Conservation (phyloP, 2,888 invertebrate species). For the Phortica okadai region DNA sequence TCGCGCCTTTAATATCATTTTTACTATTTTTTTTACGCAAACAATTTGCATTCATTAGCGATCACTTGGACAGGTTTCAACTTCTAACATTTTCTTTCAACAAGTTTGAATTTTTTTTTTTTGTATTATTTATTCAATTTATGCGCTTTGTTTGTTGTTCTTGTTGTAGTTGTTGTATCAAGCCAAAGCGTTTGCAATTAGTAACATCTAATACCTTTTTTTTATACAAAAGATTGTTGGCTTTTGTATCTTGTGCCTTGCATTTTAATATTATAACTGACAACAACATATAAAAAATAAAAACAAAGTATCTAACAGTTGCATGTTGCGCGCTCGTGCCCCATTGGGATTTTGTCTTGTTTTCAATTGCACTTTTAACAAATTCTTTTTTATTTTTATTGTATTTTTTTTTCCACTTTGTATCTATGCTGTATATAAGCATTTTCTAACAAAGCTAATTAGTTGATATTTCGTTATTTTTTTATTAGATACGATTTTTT, state of each 20-base stretch:
- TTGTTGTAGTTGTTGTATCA: not conserved
- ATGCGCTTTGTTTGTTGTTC: not conserved
- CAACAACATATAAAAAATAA: not conserved
- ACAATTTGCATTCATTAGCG: conserved; percentile 63
- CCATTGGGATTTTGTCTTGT: conserved; percentile 24
- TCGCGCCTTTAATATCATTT: conserved; percentile 59
- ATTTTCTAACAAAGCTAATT: conserved; percentile 46
- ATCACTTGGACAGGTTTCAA: not conserved
- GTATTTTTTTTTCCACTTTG: not conserved
- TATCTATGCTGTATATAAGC: not conserved
- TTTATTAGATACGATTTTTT: conserved; percentile 29
- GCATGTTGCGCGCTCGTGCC: conserved; percentile 2
- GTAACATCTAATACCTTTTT: conserved; percentile 28
- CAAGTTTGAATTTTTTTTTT: not conserved
- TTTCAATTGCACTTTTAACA: conserved; percentile 23
- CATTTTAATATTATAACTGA: conserved; percentile 11
- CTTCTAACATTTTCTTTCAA: not conserved
- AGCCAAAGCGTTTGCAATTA: conserved; percentile 21
- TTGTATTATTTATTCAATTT: not conserved
- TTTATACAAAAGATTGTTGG: not conserved
- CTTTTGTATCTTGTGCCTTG: not conserved
- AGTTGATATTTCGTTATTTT: conserved; percentile 39
- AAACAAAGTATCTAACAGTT: not conserved
- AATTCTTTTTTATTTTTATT: not conserved
- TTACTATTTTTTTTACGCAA: conserved; percentile 29